Evolutionary conservation across 92 coral and sea anemone species (phyloP), one percentile per base, ranked within the genome.

Genomic region (Pocillopora grandis): DNA sequence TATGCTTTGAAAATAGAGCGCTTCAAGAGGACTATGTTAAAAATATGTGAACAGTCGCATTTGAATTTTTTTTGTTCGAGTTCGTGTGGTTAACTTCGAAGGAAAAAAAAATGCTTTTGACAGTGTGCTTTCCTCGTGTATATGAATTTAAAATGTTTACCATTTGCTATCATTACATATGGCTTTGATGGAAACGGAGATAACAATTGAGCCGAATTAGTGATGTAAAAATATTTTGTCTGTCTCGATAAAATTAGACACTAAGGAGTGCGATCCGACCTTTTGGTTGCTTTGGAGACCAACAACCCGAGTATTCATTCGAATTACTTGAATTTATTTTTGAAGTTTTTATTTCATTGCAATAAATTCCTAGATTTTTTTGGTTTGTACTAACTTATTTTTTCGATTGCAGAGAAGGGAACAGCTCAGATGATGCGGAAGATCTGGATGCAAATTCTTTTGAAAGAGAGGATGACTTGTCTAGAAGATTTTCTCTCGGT

Each of bases 351-450:
- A 20, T 16, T 70, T 19, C 12, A 23, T 21, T 66, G 70, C 27
- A 20, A 70, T 21, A 0, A 61, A 14, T 61, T 19, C 61, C 57
- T 20, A 16, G 21, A 15, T 31, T 37, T 57, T 36, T 78, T 59
- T 52, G 52, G 1, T 42, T 42, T 42, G 8, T 42, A 42, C 5
- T 42, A 7, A 3, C 52, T 42, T 73, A 60, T 6, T 66, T 12
- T 18, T 80, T 36, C 7, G 61, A 16, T n/a, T 48, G n/a, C 48
- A 94, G 98, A 90, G 90, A 88, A 82, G 90, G 70, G 10, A 88
- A 91, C 85, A 89, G 93, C 73, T 80, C 91, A 12, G 92, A 91
- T 33, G 93, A 94, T 36, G 92, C 80, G 3, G 92, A 76, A 71
- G 97, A 89, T 71, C 76, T 93, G 56, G 93, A 90, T 58, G 57